These are phyloP conservation scores for Drosophila sucinea DNA, from an alignment of 1,140 invertebrate species.

Conservation along the genomic window DNA sequence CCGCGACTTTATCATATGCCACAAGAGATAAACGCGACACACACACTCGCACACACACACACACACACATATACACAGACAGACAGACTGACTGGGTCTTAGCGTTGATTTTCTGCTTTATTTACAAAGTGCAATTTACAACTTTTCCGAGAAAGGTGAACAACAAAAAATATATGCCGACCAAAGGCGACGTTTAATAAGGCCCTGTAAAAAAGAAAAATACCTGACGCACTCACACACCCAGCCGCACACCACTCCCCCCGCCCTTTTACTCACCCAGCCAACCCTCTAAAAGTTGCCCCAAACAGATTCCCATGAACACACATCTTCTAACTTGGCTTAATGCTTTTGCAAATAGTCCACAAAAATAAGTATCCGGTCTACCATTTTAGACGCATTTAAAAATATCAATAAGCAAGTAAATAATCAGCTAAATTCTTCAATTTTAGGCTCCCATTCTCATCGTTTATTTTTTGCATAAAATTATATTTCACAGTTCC, in stretches of 20 bases:
- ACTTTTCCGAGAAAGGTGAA: conserved; percentile 68
- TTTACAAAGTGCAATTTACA: conserved; percentile 77
- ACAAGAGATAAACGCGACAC: conserved; percentile 53
- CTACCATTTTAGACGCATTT: conserved; percentile 51
- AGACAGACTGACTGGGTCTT: conserved; percentile 42
- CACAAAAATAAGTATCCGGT: conserved; percentile 67
- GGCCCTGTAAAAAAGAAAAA: conserved; percentile 43
- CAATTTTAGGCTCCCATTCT: conserved; percentile 26
- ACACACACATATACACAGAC: not conserved
- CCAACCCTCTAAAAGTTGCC: not conserved
- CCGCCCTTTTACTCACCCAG: not conserved
- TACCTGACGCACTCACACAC: conserved; percentile 14
- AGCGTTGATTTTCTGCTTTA: conserved; percentile 63
- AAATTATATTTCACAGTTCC: conserved; percentile 60
- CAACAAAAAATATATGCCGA: conserved; percentile 60
- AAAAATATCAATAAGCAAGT: conserved; percentile 61
- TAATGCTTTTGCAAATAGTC: conserved; percentile 76
- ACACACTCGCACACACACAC: not conserved
- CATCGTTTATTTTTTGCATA: conserved; percentile 34
- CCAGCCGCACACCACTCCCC: conserved; percentile 13
- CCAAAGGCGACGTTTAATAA: conserved; percentile 52
- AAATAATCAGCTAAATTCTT: conserved; percentile 48
- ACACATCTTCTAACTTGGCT: conserved; percentile 11
- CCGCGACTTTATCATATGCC: conserved; percentile 60
- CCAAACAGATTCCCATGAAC: conserved; percentile 38